These are phyloP conservation scores for Aurelia aurita DNA, from an alignment of 30 jellyfish, hydroid and myxozoan species.

Conservation along the genomic window DNA sequence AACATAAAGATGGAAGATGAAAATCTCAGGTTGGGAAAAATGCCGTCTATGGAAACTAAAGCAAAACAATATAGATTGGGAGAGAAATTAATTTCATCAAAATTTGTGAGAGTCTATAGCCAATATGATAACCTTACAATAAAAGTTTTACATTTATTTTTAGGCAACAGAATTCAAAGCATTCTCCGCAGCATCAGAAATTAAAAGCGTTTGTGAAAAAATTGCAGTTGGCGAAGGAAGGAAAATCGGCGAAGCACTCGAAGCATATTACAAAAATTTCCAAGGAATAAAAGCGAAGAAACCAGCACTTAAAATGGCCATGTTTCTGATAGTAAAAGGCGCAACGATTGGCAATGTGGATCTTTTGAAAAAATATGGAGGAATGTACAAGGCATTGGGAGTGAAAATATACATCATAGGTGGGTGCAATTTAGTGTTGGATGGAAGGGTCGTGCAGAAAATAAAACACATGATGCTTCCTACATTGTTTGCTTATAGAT, in stretches of 20 bases:
- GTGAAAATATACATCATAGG: slow-evolving; percentile 68
- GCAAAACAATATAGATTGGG: too few relatives aligned
- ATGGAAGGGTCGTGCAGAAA: too few relatives aligned
- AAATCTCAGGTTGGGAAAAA: too few relatives aligned
- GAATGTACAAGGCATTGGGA: slow-evolving; percentile 76
- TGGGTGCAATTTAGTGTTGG: too few relatives aligned
- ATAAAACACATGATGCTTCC: too few relatives aligned
- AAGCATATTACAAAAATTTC: slow-evolving; percentile 76
- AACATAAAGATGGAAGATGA: too few relatives aligned
- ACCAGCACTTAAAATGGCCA: slow-evolving; percentile 62
- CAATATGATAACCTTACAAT: neutral
- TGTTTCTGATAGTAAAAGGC: slow-evolving; percentile 85
- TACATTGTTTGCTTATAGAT: too few relatives aligned
- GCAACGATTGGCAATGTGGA: slow-evolving; percentile 80
- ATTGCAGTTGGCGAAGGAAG: slow-evolving; percentile 74
- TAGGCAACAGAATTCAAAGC: slow-evolving; percentile 85
- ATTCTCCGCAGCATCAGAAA: slow-evolving; percentile 75
- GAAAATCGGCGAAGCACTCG: slow-evolving; percentile 92
- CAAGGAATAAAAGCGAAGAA: slow-evolving; percentile 74
- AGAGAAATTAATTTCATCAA: too few relatives aligned
- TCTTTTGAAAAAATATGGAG: slow-evolving; percentile 74
- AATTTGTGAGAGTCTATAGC: too few relatives aligned
- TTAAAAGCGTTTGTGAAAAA: slow-evolving; percentile 66
- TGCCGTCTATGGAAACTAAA: too few relatives aligned
- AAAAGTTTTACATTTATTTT: neutral